Evolutionary conservation across 2,888 invertebrate species (phyloP), one percentile per base, ranked within the genome.

Genomic region (Crossocerus cetratus): DNA sequence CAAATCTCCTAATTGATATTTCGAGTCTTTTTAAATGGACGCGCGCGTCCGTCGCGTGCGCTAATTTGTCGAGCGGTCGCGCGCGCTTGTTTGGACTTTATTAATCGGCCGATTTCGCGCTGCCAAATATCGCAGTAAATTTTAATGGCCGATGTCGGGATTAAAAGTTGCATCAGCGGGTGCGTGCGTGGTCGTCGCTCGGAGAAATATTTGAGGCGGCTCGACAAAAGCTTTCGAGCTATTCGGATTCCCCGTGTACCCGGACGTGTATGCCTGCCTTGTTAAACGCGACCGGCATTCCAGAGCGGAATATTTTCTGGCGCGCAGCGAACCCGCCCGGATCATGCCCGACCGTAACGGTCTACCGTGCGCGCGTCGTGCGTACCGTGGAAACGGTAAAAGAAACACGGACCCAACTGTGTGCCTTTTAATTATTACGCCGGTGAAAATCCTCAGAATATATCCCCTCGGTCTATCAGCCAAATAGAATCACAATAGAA

Each of bases 301-400:
- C 57, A 57, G 57, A 57, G 57, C 57, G 23, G 57, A 57, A 57
- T 57, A 57, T 32, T 32, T 57, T 57, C 23, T 57, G 22, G 57
- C 55, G 55, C 32, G 32, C 32, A 8, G 5, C 22, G 55, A 55
- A 21, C 55, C 55, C 21, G n/a, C 8, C 5, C 21, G 53, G 53
- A 32, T 53, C 53, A 20, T 53, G 53, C 55, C 55, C 55, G 14
- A 16, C 23, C 32, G 57, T 57, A 57, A 57, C 57, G 57, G 57
- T 32, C 23, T 23, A 23, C 23, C 32, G 32, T 32, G 11, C 32
- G 32, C 11, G 11, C 32, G 5, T 32, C 32, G 16, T 49, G 23
- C 22, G 57, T 23, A 57, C 57, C 57, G 23, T 23, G 23, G 14
- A 55, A 55, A 32, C 57, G 57, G 32, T 57, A 57, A 57, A 32